These are phyloP conservation scores for Synergus itoensis DNA, from an alignment of 2,888 invertebrate species.

Conservation along the genomic window DNA sequence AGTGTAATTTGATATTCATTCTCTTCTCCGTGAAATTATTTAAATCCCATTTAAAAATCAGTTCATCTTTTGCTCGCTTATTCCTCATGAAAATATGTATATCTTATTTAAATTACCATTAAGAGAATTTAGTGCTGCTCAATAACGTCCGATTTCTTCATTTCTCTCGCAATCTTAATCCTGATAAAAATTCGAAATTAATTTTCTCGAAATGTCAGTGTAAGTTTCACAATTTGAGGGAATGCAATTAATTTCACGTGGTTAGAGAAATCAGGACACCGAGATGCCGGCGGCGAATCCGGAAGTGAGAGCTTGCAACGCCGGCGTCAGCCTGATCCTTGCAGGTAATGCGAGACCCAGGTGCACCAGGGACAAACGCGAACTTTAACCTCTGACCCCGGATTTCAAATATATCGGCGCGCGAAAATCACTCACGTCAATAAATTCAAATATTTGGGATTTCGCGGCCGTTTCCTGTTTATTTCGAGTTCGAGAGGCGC, in stretches of 20 bases:
- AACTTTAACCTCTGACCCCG: not conserved
- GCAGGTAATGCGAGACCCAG: not conserved
- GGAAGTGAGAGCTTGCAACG: slow-evolving; percentile 17
- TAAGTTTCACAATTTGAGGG: not conserved
- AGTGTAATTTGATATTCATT: too few relatives aligned
- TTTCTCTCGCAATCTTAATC: not conserved
- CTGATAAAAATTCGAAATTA: not conserved
- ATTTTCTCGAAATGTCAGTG: not conserved
- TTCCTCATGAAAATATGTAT: too few relatives aligned
- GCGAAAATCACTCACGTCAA: not conserved
- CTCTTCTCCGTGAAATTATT: too few relatives aligned
- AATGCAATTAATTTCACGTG: slow-evolving; percentile 35
- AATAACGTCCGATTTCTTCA: not conserved
- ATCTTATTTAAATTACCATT: not conserved
- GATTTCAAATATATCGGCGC: not conserved
- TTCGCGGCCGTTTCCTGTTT: not conserved
- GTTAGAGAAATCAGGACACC: slow-evolving; percentile 6
- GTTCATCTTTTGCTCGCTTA: too few relatives aligned
- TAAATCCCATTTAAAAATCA: too few relatives aligned
- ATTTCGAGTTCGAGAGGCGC: slow-evolving; percentile 48
- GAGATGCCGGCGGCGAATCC: slow-evolving; percentile 33
- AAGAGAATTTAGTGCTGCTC: not conserved
- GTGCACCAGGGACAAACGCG: not conserved
- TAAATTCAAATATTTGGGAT: slow-evolving; percentile 21
- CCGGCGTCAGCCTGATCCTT: not conserved